A percentile compares a stretch with the other conserved stretches of the same genome.
These are phyloP conservation scores for Dipodomys stephensi DNA, from an alignment of 2,113 vertebrate species.

Conservation along the genomic window DNA sequence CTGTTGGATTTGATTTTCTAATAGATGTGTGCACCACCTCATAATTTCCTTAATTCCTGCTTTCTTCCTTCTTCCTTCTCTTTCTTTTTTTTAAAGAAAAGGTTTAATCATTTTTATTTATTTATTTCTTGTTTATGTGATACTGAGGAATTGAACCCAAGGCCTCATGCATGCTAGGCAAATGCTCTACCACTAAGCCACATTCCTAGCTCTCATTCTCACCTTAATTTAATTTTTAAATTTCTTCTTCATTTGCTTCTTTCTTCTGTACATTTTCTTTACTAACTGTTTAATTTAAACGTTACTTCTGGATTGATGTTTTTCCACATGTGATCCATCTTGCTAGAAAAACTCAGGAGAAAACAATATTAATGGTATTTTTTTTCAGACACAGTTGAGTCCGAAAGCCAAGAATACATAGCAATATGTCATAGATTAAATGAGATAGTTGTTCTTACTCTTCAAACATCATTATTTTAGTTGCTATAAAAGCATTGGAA, in stretches of 20 bases:
- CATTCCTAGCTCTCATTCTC: too few relatives aligned
- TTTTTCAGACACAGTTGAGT: not conserved
- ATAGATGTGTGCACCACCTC: not conserved
- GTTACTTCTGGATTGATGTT: not conserved
- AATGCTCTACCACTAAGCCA: too few relatives aligned
- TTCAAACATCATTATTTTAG: not conserved
- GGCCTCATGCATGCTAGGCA: too few relatives aligned
- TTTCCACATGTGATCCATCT: not conserved
- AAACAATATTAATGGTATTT: not conserved
- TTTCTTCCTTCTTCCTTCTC: too few relatives aligned
- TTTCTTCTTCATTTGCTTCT: not conserved
- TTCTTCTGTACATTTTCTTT: not conserved
- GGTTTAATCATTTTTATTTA: too few relatives aligned
- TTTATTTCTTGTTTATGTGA: too few relatives aligned
- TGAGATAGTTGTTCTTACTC: not conserved
- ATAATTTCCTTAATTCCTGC: fast-evolving
- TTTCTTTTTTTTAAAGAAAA: too few relatives aligned
- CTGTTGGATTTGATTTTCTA: not conserved
- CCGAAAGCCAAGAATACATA: not conserved
- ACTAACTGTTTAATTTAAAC: not conserved
- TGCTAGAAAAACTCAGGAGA: not conserved
- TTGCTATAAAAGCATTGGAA: not conserved
- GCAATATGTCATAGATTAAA: not conserved
- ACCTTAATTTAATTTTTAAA: too few relatives aligned
- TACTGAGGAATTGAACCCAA: too few relatives aligned